Percentiles rank a stretch among this genome's conserved stretches.
Evolutionary conservation across 2,113 vertebrate species (phyloP).

Genomic region (Fukomys damarensis): DNA sequence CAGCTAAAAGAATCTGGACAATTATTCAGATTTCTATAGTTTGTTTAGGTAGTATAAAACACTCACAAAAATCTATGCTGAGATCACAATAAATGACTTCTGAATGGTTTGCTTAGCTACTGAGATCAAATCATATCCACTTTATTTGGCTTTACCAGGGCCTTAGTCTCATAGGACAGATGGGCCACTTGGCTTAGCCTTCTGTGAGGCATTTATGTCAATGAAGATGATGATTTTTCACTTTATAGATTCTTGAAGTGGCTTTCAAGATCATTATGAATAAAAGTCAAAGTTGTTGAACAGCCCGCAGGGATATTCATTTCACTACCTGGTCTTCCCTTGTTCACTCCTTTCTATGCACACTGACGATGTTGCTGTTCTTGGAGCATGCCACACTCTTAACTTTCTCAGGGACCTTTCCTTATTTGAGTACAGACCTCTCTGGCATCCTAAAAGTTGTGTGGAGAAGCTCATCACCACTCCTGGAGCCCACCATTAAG

Average conservation of each 20-base stretch:
- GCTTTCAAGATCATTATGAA: background rate
- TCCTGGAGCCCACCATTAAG: background rate
- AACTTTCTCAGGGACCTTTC: background rate
- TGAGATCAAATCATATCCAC: background rate
- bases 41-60: background rate
- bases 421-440: background rate
- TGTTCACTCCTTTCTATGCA: background rate
- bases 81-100: background rate
- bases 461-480: background rate
- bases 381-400: background rate
- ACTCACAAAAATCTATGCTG: background rate
- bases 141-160: background rate
- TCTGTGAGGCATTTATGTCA: constrained; percentile 17
- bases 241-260: background rate
- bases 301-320: background rate
- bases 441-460: background rate
- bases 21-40: constrained; percentile 2
- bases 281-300: background rate
- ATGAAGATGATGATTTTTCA: background rate
- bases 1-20: background rate
- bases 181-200: background rate
- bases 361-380: background rate
- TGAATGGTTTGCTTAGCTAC: background rate
- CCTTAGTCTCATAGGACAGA: background rate
- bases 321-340: background rate